These are phyloP conservation scores for Momotus momota DNA, from an alignment of 2,797 vertebrate genomes.

Conservation along the genomic window DNA sequence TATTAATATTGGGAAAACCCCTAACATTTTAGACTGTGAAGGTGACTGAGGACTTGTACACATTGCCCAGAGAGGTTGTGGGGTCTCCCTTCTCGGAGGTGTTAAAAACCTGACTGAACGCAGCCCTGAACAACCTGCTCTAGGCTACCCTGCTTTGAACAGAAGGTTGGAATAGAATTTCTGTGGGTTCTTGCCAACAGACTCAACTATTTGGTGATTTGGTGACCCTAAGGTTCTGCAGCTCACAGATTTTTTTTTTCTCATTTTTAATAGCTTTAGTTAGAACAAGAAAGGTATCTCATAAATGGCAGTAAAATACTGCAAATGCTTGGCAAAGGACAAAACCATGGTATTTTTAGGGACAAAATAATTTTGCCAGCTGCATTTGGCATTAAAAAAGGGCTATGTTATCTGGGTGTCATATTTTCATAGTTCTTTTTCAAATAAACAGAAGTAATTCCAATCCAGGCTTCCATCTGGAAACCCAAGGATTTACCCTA, in stretches of 20 bases:
- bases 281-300: not conserved
- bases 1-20: not conserved
- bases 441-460: not conserved
- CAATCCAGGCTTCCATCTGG: not conserved
- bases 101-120: too few relatives aligned
- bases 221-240: not conserved
- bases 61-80: not conserved
- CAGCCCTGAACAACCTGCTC: not conserved
- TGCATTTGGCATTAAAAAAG: not conserved
- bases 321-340: not conserved
- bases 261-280: not conserved
- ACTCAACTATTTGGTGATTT: not conserved
- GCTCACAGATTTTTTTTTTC: not conserved
- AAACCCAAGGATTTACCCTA: not conserved
- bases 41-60: not conserved
- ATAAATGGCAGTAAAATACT: not conserved
- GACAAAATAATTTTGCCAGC: not conserved
- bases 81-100: not conserved
- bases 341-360: not conserved
- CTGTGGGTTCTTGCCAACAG: not conserved
- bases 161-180: not conserved
- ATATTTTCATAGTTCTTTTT: not conserved
- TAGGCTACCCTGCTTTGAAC: not conserved
- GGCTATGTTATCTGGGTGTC: not conserved
- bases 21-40: not conserved